These are phyloP conservation scores for Actinia tenebrosa DNA, from an alignment of 64 coral and sea anemone species.

Conservation along the genomic window DNA sequence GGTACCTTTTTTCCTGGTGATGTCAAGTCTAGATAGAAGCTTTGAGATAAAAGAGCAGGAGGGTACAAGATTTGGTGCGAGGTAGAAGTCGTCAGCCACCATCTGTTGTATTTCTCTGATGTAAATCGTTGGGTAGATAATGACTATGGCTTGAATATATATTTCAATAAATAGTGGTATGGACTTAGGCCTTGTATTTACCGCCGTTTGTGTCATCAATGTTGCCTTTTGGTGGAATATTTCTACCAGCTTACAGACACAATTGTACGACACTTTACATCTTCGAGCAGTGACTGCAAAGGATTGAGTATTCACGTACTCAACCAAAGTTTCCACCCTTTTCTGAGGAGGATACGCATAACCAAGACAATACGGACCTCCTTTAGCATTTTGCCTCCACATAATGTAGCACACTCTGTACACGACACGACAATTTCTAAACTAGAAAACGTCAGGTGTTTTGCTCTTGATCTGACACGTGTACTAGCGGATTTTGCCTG, in stretches of 20 bases:
- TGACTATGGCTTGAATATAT: not conserved
- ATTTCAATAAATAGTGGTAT: not conserved
- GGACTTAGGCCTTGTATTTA: not conserved
- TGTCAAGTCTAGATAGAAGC: not conserved
- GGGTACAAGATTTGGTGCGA: not conserved
- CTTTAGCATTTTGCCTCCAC: not conserved
- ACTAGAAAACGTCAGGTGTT: too few species aligned
- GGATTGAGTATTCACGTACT: not conserved
- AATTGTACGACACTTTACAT: constrained; percentile 1
- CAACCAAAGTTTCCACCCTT: not conserved
- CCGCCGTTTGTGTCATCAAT: not conserved
- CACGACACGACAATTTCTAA: too few species aligned
- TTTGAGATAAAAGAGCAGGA: not conserved
- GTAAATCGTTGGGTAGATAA: not conserved
- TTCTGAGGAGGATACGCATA: not conserved
- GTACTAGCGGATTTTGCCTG: too few species aligned
- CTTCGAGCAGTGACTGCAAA: not conserved
- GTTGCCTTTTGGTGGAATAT: not conserved
- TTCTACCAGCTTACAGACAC: not conserved
- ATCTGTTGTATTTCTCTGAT: not conserved
- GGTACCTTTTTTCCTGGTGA: not conserved
- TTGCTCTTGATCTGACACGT: too few species aligned
- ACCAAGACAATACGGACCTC: not conserved
- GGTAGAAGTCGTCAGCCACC: not conserved
- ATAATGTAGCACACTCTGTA: not conserved